phyloP scores from a whole-genome alignment of 2,113 vertebrate species.

The Anguilla rostrata region DNA sequence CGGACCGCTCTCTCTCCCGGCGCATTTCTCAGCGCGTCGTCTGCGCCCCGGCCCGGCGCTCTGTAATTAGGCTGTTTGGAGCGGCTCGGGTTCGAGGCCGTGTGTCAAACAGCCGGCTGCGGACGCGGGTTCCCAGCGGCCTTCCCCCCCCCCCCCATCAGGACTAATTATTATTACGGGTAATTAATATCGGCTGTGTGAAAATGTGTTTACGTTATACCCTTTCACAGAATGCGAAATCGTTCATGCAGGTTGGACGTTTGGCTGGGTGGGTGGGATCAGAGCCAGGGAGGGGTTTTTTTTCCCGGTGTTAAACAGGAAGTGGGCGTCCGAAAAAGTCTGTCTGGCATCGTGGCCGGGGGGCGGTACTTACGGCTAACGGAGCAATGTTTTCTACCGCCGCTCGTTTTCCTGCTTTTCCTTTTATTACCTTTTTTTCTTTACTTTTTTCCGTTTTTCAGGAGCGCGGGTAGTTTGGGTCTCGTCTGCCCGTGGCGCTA shows the following conservation, averaged over 20 bases:
- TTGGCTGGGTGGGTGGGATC: slow-evolving; percentile 17
- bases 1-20: slow-evolving; percentile 51
- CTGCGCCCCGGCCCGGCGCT: slow-evolving; percentile 40
- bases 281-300: not conserved
- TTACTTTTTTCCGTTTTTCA: slow-evolving; percentile 41
- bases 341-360: not conserved
- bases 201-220: slow-evolving; percentile 27
- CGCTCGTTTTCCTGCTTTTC: slow-evolving; percentile 2
- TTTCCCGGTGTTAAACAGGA: slow-evolving; percentile 40
- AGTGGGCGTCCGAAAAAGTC: slow-evolving; percentile 26
- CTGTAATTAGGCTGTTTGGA: slow-evolving; percentile 68
- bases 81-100: slow-evolving; percentile 55
- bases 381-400: slow-evolving; percentile 1
- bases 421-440: not conserved
- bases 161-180: slow-evolving; percentile 64
- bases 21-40: slow-evolving; percentile 49
- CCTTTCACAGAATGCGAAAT: slow-evolving; percentile 3
- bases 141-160: slow-evolving; percentile 45
- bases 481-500: slow-evolving; percentile 58
- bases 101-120: slow-evolving; percentile 67
- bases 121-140: slow-evolving; percentile 51
- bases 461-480: slow-evolving; percentile 36
- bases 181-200: slow-evolving; percentile 65
- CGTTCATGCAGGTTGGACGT: slow-evolving; percentile 3
- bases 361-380: not conserved